Evolutionary conservation across 2,113 vertebrate genomes (phyloP).

Genomic region (Calyptomena viridis): DNA sequence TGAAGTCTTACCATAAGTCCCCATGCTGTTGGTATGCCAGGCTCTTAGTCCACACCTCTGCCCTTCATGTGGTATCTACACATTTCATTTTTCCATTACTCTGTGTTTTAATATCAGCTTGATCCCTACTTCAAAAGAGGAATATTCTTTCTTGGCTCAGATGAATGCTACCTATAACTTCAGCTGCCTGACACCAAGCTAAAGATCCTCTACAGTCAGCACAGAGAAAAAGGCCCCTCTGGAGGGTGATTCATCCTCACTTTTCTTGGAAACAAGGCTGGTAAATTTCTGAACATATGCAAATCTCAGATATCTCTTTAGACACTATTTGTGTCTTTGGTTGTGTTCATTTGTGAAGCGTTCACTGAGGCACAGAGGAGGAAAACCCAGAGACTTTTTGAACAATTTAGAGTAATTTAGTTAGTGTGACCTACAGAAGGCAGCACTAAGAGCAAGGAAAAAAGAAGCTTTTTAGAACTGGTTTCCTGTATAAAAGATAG

Average conservation of each 20-base stretch:
- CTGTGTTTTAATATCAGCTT: neutral
- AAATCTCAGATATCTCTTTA: neutral
- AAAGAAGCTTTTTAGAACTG: neutral
- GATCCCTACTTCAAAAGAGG: neutral
- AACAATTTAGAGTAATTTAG: neutral
- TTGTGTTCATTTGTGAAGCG: neutral
- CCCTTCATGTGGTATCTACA: neutral
- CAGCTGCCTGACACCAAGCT: neutral
- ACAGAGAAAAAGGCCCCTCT: neutral
- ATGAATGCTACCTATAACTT: neutral
- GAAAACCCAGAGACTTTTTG: neutral
- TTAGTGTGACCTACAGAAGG: neutral
- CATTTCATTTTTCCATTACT: neutral
- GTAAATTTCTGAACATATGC: neutral
- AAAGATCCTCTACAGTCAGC: neutral
- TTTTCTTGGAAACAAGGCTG: neutral
- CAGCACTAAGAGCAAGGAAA: neutral
- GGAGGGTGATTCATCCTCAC: neutral
- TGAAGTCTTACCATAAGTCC: neutral
- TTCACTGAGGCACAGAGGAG: neutral
- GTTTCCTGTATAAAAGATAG: neutral
- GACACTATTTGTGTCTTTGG: neutral
- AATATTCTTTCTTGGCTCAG: neutral
- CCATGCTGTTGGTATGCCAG: neutral
- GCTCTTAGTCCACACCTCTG: neutral